Evolutionary conservation across 2,888 invertebrate genomes (phyloP).

Genomic region (Andrena hattorfiana): DNA sequence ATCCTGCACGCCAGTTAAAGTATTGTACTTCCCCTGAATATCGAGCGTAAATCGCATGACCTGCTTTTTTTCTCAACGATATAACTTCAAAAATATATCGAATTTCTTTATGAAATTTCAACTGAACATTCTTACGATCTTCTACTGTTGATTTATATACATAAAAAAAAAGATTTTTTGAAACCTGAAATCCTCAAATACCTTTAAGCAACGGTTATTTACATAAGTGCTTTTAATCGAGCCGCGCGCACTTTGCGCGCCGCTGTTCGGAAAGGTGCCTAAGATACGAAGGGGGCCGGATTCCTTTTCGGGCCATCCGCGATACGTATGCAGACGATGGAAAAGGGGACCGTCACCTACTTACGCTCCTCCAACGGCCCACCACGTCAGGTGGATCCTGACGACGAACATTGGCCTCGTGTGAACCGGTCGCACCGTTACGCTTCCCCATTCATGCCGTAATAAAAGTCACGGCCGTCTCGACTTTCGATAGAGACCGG

Average conservation of each 20-base stretch:
- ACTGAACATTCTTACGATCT: no score
- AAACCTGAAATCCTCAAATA: no score
- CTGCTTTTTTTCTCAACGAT: no score
- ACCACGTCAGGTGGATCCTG: conserved; percentile 59
- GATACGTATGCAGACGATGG: conserved; percentile 38
- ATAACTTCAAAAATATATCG: no score
- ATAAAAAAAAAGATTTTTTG: no score
- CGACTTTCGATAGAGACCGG: conserved; percentile 39
- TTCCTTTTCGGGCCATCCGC: conserved; percentile 35
- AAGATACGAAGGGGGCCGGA: conserved; percentile 6
- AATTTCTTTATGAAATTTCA: no score
- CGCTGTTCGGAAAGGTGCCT: not conserved
- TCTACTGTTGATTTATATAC: no score
- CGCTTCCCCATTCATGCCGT: conserved; percentile 56
- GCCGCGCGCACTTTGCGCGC: not conserved
- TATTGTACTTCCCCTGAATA: no score
- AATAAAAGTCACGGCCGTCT: conserved; percentile 43
- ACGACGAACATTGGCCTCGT: conserved; percentile 59
- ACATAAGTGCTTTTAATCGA: not conserved
- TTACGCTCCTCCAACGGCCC: conserved; percentile 38
- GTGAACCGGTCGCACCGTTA: conserved; percentile 68
- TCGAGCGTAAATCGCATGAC: no score
- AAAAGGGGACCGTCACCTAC: conserved; percentile 61
- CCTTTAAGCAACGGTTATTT: not conserved
- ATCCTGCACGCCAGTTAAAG: no score